Conservation (phyloP, 1,140 invertebrate species). For the Drosophila oshimai region DNA sequence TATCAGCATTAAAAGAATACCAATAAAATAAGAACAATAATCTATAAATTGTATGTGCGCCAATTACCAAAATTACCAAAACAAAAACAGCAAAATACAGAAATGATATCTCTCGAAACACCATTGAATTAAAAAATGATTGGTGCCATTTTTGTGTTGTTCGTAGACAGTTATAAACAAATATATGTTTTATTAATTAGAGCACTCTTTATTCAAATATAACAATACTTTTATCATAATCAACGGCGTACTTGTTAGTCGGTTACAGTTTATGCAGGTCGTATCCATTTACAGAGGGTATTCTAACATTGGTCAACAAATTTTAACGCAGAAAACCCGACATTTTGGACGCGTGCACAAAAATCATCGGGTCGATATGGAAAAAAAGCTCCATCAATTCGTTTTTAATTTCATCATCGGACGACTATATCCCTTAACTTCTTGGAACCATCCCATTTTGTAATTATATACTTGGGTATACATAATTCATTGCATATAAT, state of each 20-base stretch:
- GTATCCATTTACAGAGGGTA: not conserved
- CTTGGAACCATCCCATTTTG: too few species aligned
- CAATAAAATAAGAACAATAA: conserved; percentile 32
- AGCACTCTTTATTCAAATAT: conserved; percentile 8
- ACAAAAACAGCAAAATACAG: not conserved
- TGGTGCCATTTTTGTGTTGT: not conserved
- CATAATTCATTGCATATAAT: too few species aligned
- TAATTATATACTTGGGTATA: too few species aligned
- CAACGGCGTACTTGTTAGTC: not conserved
- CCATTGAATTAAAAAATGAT: not conserved
- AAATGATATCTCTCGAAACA: not conserved
- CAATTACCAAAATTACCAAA: conserved; percentile 12
- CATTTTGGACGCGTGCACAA: too few species aligned
- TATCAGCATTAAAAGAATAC: conserved; percentile 51
- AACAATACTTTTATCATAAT: conserved; percentile 6
- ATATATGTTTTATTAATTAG: conserved; percentile 4
- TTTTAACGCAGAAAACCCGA: too few species aligned
- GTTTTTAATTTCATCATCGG: too few species aligned
- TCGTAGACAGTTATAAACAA: conserved; percentile 1
- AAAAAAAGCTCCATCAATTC: too few species aligned
- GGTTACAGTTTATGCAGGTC: not conserved
- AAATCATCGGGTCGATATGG: too few species aligned
- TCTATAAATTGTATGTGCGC: not conserved
- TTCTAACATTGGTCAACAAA: not conserved
- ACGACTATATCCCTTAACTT: too few species aligned